A percentile compares a stretch with the other conserved stretches of the same genome.
Evolutionary conservation across 2,888 invertebrate genomes (phyloP).

Genomic region (Habroteleia sp.): DNA sequence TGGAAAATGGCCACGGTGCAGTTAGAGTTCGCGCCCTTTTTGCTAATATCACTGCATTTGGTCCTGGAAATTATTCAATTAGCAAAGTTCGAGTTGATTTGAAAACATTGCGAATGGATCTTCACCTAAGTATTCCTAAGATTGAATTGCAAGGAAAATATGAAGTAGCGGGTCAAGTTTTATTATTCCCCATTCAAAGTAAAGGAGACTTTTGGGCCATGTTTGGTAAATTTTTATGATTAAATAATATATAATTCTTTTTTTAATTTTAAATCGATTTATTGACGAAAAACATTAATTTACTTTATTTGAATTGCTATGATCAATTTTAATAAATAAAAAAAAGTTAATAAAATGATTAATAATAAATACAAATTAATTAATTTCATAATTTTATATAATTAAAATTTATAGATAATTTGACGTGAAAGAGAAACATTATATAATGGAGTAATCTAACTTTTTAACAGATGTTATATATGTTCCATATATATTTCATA

Average conservation of each 20-base stretch:
- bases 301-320: too few relatives aligned
- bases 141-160: constrained; percentile 89
- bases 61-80: constrained; percentile 88
- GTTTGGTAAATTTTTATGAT: constrained; percentile 84
- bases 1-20: constrained; percentile 90
- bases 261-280: too few relatives aligned
- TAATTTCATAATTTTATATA: too few relatives aligned
- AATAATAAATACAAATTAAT: too few relatives aligned
- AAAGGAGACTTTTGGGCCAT: constrained; percentile 91
- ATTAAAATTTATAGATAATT: too few relatives aligned
- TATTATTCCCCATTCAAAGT: constrained; percentile 89
- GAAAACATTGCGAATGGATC: constrained; percentile 73
- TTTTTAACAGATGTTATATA: too few relatives aligned
- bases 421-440: too few relatives aligned
- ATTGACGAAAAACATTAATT: too few relatives aligned
- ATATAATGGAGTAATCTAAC: too few relatives aligned
- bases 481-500: too few relatives aligned
- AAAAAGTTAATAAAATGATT: too few relatives aligned
- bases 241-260: not conserved
- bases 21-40: constrained; percentile 88
- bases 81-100: constrained; percentile 83
- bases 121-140: constrained; percentile 83
- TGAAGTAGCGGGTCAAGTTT: constrained; percentile 89
- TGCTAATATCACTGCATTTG: constrained; percentile 88
- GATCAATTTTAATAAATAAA: too few relatives aligned